Base-by-base conservation (phyloP, 2,113 vertebrate genomes). In the Gymnocephalus cernua region DNA sequence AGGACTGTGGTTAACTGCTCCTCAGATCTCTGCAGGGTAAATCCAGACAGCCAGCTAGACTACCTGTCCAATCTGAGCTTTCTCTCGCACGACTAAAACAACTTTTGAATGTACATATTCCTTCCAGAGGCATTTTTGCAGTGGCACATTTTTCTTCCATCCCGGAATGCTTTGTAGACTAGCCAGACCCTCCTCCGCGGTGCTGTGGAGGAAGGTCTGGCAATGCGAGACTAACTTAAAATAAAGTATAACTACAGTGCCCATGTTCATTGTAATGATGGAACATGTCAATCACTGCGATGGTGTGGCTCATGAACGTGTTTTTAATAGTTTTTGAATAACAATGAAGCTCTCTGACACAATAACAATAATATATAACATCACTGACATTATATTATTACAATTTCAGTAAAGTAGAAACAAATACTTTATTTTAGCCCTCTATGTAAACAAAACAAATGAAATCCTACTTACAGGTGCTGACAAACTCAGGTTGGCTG, bases 381-480 rank as follows among this genome's bases (percentile, higher is more conserved):
- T 25, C 9, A 57, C 35, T 50, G 23, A 68, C 38, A n/a, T 23
- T 0, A 29, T 32, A 15, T 18, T 29, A 29, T 50, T 21, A 51
- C 1, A 53, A 53, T 14, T 35, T 68, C 27, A 53, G n/a, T 27
- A 41, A 41, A 44, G 10, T 41, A 41, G 38, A 9, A 68, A 35
- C 27, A 51, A 35, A 68, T 4, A n/a, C 65, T 15, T 35, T 13
- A 21, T 50, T 32, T 3, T 29, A 12, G 45, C 10, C 11, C 27
- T 32, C 6, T 9, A 27, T 25, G 9, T 44, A 15, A 29, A 25
- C 25, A 44, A 66, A 62, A 16, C 3, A 32, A 53, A 65, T 25
- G 2, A 54, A 35, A 35, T 45, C 1, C 1, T 69, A 93, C 93
- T 94, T 64, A 94, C 93, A 61, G 4, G 92, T 92, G 7, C 63